A percentile compares a stretch with the other conserved stretches of the same genome.
phyloP scores from a whole-genome alignment of 2,113 vertebrate species.

The Gallinago media region DNA sequence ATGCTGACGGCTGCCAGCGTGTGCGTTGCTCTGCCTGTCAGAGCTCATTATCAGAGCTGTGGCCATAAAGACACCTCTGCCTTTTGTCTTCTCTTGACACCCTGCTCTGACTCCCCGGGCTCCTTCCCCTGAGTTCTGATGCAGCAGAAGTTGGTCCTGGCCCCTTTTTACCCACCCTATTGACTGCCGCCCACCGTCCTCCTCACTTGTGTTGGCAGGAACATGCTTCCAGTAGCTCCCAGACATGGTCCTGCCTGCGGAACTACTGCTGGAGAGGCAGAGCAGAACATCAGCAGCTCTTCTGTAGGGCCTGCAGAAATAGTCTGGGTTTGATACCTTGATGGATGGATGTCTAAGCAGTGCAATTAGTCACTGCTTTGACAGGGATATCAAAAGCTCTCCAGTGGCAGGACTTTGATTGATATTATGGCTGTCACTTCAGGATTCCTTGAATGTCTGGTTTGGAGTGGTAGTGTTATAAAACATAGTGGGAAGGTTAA shows the following conservation, averaged over 20 bases:
- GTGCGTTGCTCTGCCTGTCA: neutral
- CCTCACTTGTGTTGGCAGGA: neutral
- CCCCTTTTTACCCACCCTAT: neutral
- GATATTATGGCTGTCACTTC: neutral
- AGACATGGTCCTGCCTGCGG: neutral
- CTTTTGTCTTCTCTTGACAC: neutral
- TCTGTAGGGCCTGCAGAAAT: neutral
- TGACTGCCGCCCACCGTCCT: neutral
- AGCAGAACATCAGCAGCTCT: neutral
- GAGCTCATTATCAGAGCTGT: neutral
- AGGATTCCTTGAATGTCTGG: neutral
- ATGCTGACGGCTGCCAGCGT: neutral
- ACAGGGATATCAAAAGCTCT: neutral
- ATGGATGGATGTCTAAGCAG: neutral
- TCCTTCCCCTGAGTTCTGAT: neutral
- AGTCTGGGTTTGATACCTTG: neutral
- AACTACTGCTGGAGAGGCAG: neutral
- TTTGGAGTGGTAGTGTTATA: neutral
- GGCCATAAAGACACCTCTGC: neutral
- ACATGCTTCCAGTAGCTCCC: neutral
- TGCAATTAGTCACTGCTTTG: neutral
- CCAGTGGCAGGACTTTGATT: neutral
- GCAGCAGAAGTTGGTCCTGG: slow-evolving; percentile 65
- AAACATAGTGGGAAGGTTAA: neutral
- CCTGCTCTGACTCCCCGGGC: neutral